These are phyloP conservation scores for Nomada goodeniana DNA, from an alignment of 2,888 invertebrate genomes.

Conservation along the genomic window DNA sequence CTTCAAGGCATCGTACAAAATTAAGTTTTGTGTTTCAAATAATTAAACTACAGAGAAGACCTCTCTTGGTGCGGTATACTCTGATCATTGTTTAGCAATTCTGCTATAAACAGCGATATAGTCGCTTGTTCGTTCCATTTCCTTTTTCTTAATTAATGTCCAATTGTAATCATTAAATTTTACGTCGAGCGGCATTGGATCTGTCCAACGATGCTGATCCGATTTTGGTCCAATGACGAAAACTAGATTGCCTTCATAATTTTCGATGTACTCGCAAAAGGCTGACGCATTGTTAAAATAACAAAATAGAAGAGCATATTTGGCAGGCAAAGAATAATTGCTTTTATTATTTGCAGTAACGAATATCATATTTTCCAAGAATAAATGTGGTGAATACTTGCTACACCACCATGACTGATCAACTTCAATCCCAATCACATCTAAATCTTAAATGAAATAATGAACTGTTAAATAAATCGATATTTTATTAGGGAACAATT, in stretches of 20 bases:
- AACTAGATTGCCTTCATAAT: slow-evolving; percentile 88
- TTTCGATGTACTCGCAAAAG: slow-evolving; percentile 88
- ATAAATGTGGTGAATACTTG: slow-evolving; percentile 90
- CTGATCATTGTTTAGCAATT: slow-evolving; percentile 27
- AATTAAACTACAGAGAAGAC: too few species aligned
- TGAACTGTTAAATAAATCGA: not conserved
- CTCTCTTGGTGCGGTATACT: too few species aligned
- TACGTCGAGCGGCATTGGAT: slow-evolving; percentile 89
- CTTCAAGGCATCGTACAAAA: slow-evolving; percentile 4
- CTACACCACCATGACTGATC: slow-evolving; percentile 93
- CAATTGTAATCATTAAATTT: slow-evolving; percentile 86
- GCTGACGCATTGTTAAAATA: slow-evolving; percentile 91
- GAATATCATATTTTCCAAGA: slow-evolving; percentile 82
- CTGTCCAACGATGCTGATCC: slow-evolving; percentile 88
- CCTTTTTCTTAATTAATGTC: slow-evolving; percentile 86
- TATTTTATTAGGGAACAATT: not conserved
- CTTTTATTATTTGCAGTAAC: slow-evolving; percentile 80
- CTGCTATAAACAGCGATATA: slow-evolving; percentile 88
- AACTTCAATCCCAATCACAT: slow-evolving; percentile 90
- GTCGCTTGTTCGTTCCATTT: slow-evolving; percentile 88
- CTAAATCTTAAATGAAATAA: slow-evolving; percentile 85
- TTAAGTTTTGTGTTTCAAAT: not conserved
- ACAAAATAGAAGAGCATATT: slow-evolving; percentile 90
- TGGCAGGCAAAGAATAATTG: slow-evolving; percentile 81
- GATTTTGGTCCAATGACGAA: slow-evolving; percentile 91